Conservation (phyloP, 2,797 vertebrate species). For the Hoplostethus mediterraneus region DNA sequence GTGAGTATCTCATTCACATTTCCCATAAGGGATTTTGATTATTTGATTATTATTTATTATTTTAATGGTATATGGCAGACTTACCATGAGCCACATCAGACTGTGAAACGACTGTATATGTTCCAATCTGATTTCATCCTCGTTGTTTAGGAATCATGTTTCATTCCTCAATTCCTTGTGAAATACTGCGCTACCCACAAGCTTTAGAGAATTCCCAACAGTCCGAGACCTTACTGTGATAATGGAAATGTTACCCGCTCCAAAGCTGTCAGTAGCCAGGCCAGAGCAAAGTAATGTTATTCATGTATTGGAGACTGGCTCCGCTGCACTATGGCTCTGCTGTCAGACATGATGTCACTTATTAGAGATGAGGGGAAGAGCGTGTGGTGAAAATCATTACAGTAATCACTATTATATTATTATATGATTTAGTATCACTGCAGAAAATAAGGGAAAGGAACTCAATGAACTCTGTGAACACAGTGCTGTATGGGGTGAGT, state of each 20-base stretch:
- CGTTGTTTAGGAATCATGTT: conserved; percentile 52
- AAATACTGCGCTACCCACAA: conserved; percentile 18
- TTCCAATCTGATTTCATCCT: conserved; percentile 57
- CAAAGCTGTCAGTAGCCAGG: too few relatives aligned
- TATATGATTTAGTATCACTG: too few relatives aligned
- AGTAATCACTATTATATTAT: not conserved
- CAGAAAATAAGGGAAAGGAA: too few relatives aligned
- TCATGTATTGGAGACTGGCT: too few relatives aligned
- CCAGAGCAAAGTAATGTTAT: too few relatives aligned
- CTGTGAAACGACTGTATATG: not conserved
- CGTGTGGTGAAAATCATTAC: not conserved
- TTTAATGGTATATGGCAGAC: too few relatives aligned
- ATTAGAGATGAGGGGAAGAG: not conserved
- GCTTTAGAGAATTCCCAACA: not conserved
- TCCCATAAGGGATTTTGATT: too few relatives aligned
- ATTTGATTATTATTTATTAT: too few relatives aligned
- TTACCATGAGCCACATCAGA: not conserved
- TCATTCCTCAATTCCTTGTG: conserved; percentile 25
- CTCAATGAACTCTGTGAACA: too few relatives aligned
- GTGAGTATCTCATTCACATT: too few relatives aligned
- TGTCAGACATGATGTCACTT: not conserved
- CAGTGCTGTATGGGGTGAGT: not conserved
- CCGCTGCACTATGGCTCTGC: too few relatives aligned
- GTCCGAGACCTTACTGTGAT: not conserved
- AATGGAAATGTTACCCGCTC: too few relatives aligned